Base-by-base conservation (phyloP, 2,113 vertebrate species). In the Rattus rattus region DNA sequence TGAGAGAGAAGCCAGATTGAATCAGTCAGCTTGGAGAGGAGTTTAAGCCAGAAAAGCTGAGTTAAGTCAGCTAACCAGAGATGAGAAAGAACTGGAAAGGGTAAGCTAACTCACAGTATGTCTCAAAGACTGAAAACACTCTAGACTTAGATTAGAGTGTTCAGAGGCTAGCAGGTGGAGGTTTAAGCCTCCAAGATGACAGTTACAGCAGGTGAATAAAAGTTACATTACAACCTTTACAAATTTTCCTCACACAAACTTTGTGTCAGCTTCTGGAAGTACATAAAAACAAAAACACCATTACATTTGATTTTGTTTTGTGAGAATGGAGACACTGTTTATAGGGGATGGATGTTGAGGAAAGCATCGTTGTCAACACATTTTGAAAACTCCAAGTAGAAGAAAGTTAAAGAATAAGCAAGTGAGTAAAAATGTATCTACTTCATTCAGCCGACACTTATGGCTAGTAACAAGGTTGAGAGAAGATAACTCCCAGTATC, bases 371-470 rank as follows among this genome's bases (percentile, higher is more conserved):
- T 83, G 84, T 72, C 85, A 95, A 95, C 88, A 54, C 89, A 92
- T 94, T 94, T 77, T 96, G 92, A 97, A 96, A 97, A 96, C 88
- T 80, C 88, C 96, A 73, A 52, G 73, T 33, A 80, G 67, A 94
- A 96, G 73, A 65, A 97, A 94, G 1, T 8, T 76, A 26, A 36
- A 65, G 85, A 89, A 83, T 72, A 5, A 79, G 76, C 67, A 76
- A 56, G 22, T 86, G 30, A 70, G 16, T 89, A 94, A 97, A 97
- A 97, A 79, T 92, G 89, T 81, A 7, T 39, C 81, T 33, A 20
- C 30, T 97, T 96, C 80, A 97, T 97, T 96, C 95, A 97, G 87
- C 92, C 90, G 94, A 95, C 85, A 90, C 6, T 84, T 75, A 43
- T 24, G 20, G 61, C 96, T 80, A 73, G 96, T 85, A 43, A 76